These are phyloP conservation scores for Polymixis flavicincta DNA, from an alignment of 2,888 invertebrate species.

Conservation along the genomic window DNA sequence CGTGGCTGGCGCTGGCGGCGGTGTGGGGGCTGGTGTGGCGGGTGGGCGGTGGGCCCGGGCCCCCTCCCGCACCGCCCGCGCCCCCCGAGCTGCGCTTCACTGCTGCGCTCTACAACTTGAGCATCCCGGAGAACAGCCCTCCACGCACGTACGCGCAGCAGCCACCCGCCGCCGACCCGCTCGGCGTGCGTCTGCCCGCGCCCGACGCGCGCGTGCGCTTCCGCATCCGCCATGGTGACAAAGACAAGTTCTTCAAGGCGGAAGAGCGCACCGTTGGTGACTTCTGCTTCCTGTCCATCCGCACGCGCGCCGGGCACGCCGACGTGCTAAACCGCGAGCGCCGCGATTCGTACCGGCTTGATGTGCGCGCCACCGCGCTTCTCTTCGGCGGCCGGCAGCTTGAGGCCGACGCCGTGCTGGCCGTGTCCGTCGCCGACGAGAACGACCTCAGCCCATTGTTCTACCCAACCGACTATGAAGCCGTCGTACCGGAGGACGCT, in stretches of 20 bases:
- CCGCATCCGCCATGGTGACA: conserved; percentile 96
- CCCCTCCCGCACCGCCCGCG: conserved; percentile 85
- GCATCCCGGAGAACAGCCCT: conserved; percentile 97
- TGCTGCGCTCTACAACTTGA: conserved; percentile 95
- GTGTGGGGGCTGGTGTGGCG: conserved; percentile 63
- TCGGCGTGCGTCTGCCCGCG: conserved; percentile 92
- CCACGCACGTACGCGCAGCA: conserved; percentile 96
- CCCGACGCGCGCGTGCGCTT: conserved; percentile 92
- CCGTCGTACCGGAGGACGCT: conserved; percentile 96
- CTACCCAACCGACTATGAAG: conserved; percentile 96
- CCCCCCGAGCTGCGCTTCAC: conserved; percentile 92
- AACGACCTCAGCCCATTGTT: conserved; percentile 98
- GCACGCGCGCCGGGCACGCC: conserved; percentile 96
- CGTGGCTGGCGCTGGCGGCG: conserved; percentile 55
- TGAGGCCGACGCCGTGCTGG: conserved; percentile 93
- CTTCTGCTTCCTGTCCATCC: conserved; percentile 97
- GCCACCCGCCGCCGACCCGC: conserved; percentile 93
- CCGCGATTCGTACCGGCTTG: conserved; percentile 95
- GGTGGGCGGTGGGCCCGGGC: conserved; percentile 76
- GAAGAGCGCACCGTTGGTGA: conserved; percentile 97
- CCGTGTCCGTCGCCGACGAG: conserved; percentile 94
- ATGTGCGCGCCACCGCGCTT: conserved; percentile 92
- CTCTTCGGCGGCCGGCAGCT: conserved; percentile 91
- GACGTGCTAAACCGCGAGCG: conserved; percentile 98
- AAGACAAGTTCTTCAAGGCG: conserved; percentile 97